A percentile compares a stretch with the other conserved stretches of the same genome.
These are phyloP conservation scores for Drosophila algonquin DNA, from an alignment of 2,888 invertebrate species.

Conservation along the genomic window DNA sequence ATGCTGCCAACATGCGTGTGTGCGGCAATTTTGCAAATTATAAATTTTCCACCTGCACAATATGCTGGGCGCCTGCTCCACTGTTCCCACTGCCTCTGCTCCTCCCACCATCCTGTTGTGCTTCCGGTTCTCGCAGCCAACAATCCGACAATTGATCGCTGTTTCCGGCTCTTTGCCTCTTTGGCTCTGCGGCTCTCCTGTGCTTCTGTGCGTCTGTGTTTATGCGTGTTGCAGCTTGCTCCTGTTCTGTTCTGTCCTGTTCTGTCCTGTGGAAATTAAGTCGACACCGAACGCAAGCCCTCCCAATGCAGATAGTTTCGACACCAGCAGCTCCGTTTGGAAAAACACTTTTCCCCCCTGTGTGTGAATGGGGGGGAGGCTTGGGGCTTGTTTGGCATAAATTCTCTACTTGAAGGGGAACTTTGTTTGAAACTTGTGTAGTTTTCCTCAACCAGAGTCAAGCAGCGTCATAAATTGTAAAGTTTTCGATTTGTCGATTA, in stretches of 20 bases:
- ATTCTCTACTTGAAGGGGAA: slow-evolving; percentile 17
- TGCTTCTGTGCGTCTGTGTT: slow-evolving; percentile 17
- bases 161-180: slow-evolving; percentile 58
- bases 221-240: slow-evolving; percentile 11
- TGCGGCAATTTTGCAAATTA: slow-evolving; percentile 80
- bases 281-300: slow-evolving; percentile 59
- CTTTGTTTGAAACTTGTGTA: slow-evolving; percentile 5
- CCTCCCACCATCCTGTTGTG: slow-evolving; percentile 55
- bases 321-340: slow-evolving; percentile 20
- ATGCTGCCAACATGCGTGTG: slow-evolving; percentile 60
- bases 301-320: slow-evolving; percentile 24
- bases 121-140: slow-evolving; percentile 51
- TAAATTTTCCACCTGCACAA: slow-evolving; percentile 82
- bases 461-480: slow-evolving; percentile 49
- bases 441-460: slow-evolving; percentile 14
- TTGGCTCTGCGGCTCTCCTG: slow-evolving; percentile 38
- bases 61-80: slow-evolving; percentile 58
- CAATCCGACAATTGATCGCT: slow-evolving; percentile 76
- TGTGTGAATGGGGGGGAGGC: slow-evolving; percentile 5
- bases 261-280: slow-evolving; percentile 60
- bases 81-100: slow-evolving; percentile 5
- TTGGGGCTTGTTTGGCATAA: slow-evolving; percentile 39
- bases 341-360: slow-evolving; percentile 48
- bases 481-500: slow-evolving; percentile 20
- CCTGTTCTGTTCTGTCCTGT: slow-evolving; percentile 17